A percentile compares a stretch with the other conserved stretches of the same genome.
Conservation (phyloP, 2,888 invertebrate genomes). For the Eupeodes latifasciatus region DNA sequence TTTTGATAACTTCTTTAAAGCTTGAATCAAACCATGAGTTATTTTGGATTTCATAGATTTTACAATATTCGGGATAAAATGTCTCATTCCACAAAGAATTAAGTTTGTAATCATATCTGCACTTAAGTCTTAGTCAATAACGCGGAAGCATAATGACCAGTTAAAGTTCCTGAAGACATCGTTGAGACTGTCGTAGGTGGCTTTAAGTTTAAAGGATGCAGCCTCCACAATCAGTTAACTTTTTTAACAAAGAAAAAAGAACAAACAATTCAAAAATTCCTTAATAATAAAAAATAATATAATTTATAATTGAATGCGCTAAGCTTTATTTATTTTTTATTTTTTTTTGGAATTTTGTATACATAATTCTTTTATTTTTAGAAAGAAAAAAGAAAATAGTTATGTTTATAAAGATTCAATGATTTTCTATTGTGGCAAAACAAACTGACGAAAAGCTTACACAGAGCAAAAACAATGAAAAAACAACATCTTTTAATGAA, state of each 20-base stretch:
- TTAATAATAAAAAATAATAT: not conserved
- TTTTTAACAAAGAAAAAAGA: not conserved
- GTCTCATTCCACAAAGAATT: too few species aligned
- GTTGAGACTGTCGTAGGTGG: too few species aligned
- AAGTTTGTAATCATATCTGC: too few species aligned
- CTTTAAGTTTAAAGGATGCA: too few species aligned
- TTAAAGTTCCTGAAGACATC: too few species aligned
- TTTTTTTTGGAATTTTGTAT: slow-evolving; percentile 31
- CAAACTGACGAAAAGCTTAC: slow-evolving; percentile 32
- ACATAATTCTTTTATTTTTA: slow-evolving; percentile 26
- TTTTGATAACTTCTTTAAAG: too few species aligned
- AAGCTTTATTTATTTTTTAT: slow-evolving; percentile 61
- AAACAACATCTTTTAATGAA: not conserved
- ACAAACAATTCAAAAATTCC: not conserved
- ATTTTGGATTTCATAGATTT: too few species aligned
- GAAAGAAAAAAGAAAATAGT: not conserved
- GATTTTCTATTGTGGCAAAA: slow-evolving; percentile 25
- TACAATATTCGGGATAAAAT: too few species aligned
- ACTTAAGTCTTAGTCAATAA: too few species aligned
- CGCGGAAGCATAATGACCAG: too few species aligned
- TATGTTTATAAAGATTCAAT: slow-evolving; percentile 49
- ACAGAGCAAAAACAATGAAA: slow-evolving; percentile 5
- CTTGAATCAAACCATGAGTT: too few species aligned
- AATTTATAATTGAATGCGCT: slow-evolving; percentile 54
- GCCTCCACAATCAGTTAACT: not conserved